These are phyloP conservation scores for Forficula auricularia DNA, from an alignment of 1,140 invertebrate genomes.

Conservation along the genomic window DNA sequence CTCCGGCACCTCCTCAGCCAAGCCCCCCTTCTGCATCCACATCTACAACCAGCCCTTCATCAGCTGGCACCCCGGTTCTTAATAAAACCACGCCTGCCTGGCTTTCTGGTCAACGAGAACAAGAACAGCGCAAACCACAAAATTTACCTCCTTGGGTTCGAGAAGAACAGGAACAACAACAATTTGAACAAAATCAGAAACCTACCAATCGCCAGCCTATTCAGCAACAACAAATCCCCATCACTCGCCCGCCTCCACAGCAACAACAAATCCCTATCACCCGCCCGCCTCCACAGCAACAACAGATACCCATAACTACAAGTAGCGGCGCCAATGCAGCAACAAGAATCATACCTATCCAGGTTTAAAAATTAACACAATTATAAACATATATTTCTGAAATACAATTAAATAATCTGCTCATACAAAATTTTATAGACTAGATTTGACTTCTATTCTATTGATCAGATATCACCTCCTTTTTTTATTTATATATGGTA, in stretches of 20 bases:
- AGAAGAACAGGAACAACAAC: constrained; percentile 4
- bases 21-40: neutral
- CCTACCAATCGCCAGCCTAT: neutral
- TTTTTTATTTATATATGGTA: no score
- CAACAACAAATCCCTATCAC: constrained; percentile 6
- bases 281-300: constrained; percentile 8
- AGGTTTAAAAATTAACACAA: no score
- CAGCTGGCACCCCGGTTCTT: neutral
- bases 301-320: constrained; percentile 4
- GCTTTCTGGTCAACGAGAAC: neutral
- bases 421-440: no score
- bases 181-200: constrained; percentile 1
- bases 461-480: no score
- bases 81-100: constrained; percentile 1
- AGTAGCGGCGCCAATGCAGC: constrained; percentile 11
- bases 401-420: no score
- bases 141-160: constrained; percentile 9
- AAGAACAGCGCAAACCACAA: constrained; percentile 2
- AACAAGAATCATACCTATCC: constrained; percentile 18
- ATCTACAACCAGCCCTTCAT: constrained; percentile 1
- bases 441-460: no score
- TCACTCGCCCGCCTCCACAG: constrained; percentile 9
- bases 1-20: constrained; percentile 2
- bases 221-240: constrained; percentile 4
- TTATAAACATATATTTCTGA: no score